Evolutionary conservation across 2,888 invertebrate genomes (phyloP), one percentile per base, ranked within the genome.

Genomic region (Drosophila helvetica): DNA sequence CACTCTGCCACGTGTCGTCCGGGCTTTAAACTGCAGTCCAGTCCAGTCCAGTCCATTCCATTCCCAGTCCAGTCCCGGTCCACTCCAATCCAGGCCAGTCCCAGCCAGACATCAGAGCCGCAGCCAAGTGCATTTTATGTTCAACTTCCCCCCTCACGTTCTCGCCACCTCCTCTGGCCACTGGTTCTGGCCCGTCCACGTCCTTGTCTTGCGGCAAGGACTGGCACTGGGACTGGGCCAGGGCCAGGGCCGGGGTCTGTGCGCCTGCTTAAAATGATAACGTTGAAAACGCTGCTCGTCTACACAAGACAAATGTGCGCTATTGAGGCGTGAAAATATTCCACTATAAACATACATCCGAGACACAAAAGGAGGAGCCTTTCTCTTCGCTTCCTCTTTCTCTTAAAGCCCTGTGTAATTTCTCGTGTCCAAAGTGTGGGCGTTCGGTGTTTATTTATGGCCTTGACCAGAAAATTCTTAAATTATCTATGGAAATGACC

Each of bases 311-410:
- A 86, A 84, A 84, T 84, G 83, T 84, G 83, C 78, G 72, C 86
- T 66, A 88, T 76, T 84, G 88, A 84, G 88, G 83, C 83, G 83
- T 84, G 88, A 84, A 88, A 84, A 84, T 82, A 88, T 82, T 88
- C 74, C 74, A 86, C 88, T 82, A 87, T 85, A 79, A 85, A 83
- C 82, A 87, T 75, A 77, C 48, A 59, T 70, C 74, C 54, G 54
- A 84, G 76, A 80, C 66, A 67, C 27, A 51, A 73, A 71, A 47
- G 46, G 9, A 22, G 15, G 3, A 30, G 27, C 17, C 27, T 42
- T 17, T 43, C 47, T 10, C 38, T 12, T 15, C 22, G 25, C 53
- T n/a, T 53, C 53, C 60, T 69, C 43, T 38, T 47, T 55, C 38
- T 6, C 68, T 71, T 85, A 63, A 84, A 82, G 60, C 55, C 72